phyloP scores from a whole-genome alignment of 2,797 vertebrate genomes.

The Varecia variegata region DNA sequence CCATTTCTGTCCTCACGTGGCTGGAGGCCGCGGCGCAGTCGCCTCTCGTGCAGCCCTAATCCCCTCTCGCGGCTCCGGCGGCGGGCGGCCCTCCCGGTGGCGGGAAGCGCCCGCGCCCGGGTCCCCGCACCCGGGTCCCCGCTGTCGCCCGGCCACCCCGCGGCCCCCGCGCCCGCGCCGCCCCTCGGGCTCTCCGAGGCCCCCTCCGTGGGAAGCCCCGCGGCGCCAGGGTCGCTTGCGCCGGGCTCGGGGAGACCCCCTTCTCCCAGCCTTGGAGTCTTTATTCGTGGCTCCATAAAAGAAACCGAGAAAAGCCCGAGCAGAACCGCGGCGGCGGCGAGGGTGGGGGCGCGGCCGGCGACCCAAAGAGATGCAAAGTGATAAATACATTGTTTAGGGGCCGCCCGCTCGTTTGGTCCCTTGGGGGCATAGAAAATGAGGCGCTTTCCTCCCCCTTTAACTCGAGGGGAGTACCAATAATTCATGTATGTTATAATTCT shows the following conservation, averaged over 20 bases:
- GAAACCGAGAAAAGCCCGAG: conserved; percentile 74
- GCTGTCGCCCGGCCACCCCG: conserved; percentile 36
- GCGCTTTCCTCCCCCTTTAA: conserved; percentile 77
- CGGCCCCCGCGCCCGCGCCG: neutral
- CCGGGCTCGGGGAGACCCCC: conserved; percentile 72
- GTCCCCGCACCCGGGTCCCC: conserved; percentile 67
- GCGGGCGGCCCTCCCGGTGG: neutral
- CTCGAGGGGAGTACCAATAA: conserved; percentile 84
- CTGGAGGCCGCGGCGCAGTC: conserved; percentile 86
- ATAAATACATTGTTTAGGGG: conserved; percentile 79
- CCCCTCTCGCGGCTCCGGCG: conserved; percentile 84
- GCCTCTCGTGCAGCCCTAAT: conserved; percentile 91
- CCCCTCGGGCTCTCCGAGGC: neutral
- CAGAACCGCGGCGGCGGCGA: neutral
- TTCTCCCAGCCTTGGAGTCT: conserved; percentile 80
- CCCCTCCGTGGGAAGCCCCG: conserved; percentile 60
- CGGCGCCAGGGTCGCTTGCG: conserved; percentile 61
- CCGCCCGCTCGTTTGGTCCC: conserved; percentile 71
- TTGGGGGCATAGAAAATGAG: conserved; percentile 81
- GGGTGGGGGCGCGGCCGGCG: conserved; percentile 77
- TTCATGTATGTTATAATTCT: conserved; percentile 87
- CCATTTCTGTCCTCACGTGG: conserved; percentile 87
- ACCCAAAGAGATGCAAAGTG: conserved; percentile 79
- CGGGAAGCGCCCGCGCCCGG: conserved; percentile 43
- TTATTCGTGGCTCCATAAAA: conserved; percentile 82